These are phyloP conservation scores for Acanthosepion esculentum DNA, from an alignment of 2,888 invertebrate species.

Conservation along the genomic window DNA sequence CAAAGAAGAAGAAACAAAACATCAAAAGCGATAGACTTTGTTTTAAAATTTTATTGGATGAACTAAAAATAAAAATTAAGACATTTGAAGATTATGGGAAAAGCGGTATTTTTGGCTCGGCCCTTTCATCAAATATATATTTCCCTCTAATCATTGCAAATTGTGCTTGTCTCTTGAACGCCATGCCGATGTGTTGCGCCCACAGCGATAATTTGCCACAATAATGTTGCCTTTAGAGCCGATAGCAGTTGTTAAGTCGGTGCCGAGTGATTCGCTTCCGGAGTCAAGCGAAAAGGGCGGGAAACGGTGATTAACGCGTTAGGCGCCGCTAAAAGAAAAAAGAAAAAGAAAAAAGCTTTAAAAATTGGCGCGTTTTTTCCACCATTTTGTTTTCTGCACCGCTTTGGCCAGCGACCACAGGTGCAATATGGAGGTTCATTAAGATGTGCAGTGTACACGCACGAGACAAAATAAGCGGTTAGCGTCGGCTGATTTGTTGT, in stretches of 20 bases:
- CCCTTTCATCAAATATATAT: not conserved
- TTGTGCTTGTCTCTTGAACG: not conserved
- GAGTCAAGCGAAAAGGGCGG: not conserved
- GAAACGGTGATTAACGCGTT: not conserved
- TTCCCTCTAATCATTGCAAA: not conserved
- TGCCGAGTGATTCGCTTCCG: not conserved
- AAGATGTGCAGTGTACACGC: not conserved
- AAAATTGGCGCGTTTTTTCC: not conserved
- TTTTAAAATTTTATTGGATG: not conserved
- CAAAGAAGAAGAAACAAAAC: not conserved
- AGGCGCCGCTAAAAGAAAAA: not conserved
- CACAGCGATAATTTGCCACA: not conserved
- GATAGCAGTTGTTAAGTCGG: constrained; percentile 33
- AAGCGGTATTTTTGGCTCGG: not conserved
- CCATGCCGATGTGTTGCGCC: not conserved
- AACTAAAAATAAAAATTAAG: constrained; percentile 11
- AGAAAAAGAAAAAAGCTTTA: not conserved
- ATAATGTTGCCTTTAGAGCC: not conserved
- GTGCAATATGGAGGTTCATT: not conserved
- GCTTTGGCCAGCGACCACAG: not conserved
- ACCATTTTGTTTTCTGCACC: not conserved
- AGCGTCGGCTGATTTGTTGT: not conserved
- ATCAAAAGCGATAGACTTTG: not conserved
- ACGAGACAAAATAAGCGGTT: constrained; percentile 5
- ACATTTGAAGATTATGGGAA: not conserved